A percentile compares a stretch with the other conserved stretches of the same genome.
phyloP scores from a whole-genome alignment of 1,140 invertebrate genomes.

The Procambarus virginalis region DNA sequence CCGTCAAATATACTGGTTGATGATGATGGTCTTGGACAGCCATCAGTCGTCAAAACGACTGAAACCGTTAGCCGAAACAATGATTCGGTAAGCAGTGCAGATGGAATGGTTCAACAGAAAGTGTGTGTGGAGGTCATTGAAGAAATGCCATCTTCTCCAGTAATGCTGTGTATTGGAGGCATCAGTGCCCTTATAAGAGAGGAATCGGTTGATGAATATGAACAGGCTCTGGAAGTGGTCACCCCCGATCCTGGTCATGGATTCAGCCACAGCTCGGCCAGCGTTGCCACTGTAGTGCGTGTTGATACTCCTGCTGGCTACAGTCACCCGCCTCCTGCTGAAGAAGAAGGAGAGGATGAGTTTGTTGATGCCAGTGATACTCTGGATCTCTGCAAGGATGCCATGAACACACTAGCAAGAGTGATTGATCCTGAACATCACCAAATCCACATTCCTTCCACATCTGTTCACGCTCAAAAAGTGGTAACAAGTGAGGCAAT shows the following conservation, averaged over 20 bases:
- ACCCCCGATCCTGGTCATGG: slow-evolving; percentile 16
- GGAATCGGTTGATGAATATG: slow-evolving; percentile 49
- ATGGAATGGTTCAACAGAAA: neutral
- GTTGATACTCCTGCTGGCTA: neutral
- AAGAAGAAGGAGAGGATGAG: slow-evolving; percentile 50
- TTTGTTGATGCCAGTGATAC: slow-evolving; percentile 49
- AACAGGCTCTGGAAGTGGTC: slow-evolving; percentile 51
- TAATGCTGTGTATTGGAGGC: neutral
- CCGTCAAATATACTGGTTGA: neutral
- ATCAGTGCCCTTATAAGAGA: neutral
- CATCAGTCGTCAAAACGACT: neutral
- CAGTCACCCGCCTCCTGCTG: neutral
- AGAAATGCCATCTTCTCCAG: neutral
- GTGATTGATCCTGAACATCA: neutral
- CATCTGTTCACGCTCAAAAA: neutral
- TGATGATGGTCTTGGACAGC: neutral
- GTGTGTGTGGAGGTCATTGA: neutral
- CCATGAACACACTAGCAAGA: neutral
- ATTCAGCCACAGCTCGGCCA: slow-evolving; percentile 48
- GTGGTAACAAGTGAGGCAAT: neutral
- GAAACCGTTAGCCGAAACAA: neutral
- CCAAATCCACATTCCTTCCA: neutral
- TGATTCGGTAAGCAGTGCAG: neutral
- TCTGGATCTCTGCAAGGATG: neutral
- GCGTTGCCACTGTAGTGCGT: slow-evolving; percentile 32